phyloP scores from a whole-genome alignment of 2,888 invertebrate genomes.

The Mesorhabditis belari region DNA sequence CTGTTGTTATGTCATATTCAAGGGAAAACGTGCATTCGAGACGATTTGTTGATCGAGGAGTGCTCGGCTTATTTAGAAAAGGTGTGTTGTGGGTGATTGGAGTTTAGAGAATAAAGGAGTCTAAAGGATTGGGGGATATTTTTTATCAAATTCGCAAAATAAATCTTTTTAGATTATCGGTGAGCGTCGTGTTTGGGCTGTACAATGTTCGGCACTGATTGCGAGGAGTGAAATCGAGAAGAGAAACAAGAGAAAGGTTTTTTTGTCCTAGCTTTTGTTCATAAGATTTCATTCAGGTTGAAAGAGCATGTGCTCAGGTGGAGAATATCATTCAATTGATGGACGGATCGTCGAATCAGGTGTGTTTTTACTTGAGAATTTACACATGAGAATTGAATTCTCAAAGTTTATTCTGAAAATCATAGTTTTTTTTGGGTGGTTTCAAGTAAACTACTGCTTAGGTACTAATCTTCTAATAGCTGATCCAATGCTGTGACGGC shows the following conservation, averaged over 20 bases:
- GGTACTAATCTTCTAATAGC: no score
- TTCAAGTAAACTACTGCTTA: no score
- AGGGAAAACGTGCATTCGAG: slow-evolving; percentile 68
- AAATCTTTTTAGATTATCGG: slow-evolving; percentile 58
- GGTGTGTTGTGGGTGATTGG: slow-evolving; percentile 17
- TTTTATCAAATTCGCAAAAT: not conserved
- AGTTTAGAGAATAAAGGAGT: not conserved
- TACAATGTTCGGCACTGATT: slow-evolving; percentile 70
- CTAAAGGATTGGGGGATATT: not conserved
- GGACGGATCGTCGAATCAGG: slow-evolving; percentile 25
- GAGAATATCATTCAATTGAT: slow-evolving; percentile 38
- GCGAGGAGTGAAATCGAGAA: slow-evolving; percentile 73
- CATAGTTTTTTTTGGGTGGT: not conserved
- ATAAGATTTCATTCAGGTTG: slow-evolving; percentile 61
- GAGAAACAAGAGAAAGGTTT: slow-evolving; percentile 66
- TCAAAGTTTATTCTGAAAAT: no score
- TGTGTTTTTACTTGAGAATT: no score
- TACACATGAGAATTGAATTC: no score
- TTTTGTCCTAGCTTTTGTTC: not conserved
- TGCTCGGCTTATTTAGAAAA: slow-evolving; percentile 67
- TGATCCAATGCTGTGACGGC: no score
- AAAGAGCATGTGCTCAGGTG: slow-evolving; percentile 64
- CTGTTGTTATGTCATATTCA: slow-evolving; percentile 68
- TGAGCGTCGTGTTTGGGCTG: slow-evolving; percentile 69
- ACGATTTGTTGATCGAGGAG: slow-evolving; percentile 75